phyloP scores from a whole-genome alignment of 2,113 vertebrate species.

The Empidonax alnorum region DNA sequence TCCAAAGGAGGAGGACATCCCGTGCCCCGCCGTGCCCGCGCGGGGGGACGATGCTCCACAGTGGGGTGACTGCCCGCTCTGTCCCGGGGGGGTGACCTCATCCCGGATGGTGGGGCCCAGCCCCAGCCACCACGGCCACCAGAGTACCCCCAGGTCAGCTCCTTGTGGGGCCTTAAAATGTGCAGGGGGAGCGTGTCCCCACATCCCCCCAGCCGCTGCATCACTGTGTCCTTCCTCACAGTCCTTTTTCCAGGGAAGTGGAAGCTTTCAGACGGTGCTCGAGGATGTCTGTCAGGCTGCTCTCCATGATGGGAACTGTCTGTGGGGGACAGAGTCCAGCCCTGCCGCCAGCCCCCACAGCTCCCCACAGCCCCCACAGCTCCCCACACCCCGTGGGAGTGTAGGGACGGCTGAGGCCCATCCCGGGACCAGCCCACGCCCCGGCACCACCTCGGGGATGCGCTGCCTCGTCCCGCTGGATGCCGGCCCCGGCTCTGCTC shows the following conservation, averaged over 20 bases:
- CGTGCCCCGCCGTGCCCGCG: fast-evolving
- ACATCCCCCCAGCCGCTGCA: fast-evolving
- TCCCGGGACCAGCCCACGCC: background rate
- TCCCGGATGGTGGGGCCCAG: background rate
- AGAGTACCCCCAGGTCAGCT: background rate
- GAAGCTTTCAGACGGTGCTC: fast-evolving
- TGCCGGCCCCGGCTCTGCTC: background rate
- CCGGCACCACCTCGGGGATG: background rate
- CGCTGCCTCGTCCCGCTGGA: fast-evolving
- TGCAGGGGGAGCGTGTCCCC: background rate
- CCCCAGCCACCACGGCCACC: background rate
- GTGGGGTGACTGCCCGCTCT: background rate
- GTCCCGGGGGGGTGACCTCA: background rate
- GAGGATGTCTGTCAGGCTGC: fast-evolving
- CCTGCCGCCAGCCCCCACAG: fast-evolving
- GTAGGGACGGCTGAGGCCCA: fast-evolving
- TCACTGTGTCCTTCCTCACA: fast-evolving
- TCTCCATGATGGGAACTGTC: fast-evolving
- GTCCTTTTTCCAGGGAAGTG: background rate
- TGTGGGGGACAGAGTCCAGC: background rate
- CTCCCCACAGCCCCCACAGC: fast-evolving
- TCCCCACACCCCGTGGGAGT: fast-evolving
- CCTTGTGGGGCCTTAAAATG: background rate
- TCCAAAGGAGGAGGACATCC: background rate
- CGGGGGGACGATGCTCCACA: fast-evolving